These are phyloP conservation scores for Peromyscus nudipes DNA, from an alignment of 2,797 vertebrate species.

Conservation along the genomic window DNA sequence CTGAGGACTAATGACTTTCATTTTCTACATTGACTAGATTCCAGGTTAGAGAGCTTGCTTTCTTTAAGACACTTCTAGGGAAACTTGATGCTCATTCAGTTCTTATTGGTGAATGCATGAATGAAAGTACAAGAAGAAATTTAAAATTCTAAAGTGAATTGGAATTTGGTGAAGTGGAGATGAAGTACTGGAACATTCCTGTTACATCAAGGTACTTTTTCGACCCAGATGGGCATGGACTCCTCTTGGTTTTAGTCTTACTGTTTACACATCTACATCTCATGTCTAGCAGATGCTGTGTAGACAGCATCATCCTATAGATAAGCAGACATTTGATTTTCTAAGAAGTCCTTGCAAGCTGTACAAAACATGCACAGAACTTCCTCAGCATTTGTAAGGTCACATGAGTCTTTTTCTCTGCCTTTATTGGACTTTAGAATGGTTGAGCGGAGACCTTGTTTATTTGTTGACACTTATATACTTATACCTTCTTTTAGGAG, in stretches of 20 bases:
- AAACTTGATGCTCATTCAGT: background rate
- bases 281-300: background rate
- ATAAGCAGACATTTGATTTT: background rate
- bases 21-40: background rate
- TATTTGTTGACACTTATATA: background rate
- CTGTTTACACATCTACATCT: background rate
- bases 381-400: background rate
- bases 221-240: no score
- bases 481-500: background rate
- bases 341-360: background rate
- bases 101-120: background rate
- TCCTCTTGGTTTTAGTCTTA: background rate
- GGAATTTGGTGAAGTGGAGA: background rate
- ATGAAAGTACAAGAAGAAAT: background rate
- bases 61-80: background rate
- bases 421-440: background rate
- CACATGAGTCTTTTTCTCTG: background rate
- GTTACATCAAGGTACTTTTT: background rate
- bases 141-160: background rate
- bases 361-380: background rate
- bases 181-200: background rate
- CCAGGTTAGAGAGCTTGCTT: background rate
- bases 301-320: background rate
- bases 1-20: background rate
- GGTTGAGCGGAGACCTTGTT: background rate